Percentiles rank a stretch among this genome's conserved stretches.
These are phyloP conservation scores for Cheilosia soror DNA, from an alignment of 2,888 invertebrate species.

Conservation along the genomic window DNA sequence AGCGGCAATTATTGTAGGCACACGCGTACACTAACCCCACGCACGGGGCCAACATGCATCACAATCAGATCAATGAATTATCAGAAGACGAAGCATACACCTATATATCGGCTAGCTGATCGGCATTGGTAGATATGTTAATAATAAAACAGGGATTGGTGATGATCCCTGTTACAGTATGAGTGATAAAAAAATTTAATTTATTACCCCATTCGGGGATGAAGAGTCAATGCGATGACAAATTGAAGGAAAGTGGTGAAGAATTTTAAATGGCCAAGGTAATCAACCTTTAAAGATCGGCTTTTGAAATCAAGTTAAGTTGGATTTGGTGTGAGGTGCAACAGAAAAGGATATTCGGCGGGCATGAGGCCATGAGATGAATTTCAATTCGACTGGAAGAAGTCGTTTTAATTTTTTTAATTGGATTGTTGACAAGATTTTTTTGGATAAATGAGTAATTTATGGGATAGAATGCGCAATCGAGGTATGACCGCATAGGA, in stretches of 20 bases:
- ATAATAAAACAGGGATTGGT: neutral
- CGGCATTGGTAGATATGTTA: slow-evolving; percentile 44
- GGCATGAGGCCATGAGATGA: neutral
- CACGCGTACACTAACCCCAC: slow-evolving; percentile 67
- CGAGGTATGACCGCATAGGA: too few relatives aligned
- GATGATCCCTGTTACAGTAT: slow-evolving; percentile 17
- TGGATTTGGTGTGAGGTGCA: neutral
- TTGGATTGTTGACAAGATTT: slow-evolving; percentile 5
- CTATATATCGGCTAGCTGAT: slow-evolving; percentile 48
- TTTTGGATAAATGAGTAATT: neutral
- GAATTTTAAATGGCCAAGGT: slow-evolving; percentile 58
- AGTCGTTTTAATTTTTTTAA: slow-evolving; percentile 6
- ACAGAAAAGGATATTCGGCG: slow-evolving; percentile 13
- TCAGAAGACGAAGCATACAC: neutral
- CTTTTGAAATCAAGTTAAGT: slow-evolving; percentile 13
- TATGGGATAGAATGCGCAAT: too few relatives aligned
- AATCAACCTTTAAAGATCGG: slow-evolving; percentile 37
- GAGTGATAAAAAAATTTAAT: slow-evolving; percentile 45
- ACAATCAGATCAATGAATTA: slow-evolving; percentile 67
- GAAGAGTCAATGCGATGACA: slow-evolving; percentile 43
- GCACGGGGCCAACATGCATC: slow-evolving; percentile 28
- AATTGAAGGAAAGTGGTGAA: slow-evolving; percentile 43
- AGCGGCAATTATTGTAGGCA: slow-evolving; percentile 56
- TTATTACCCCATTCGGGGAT: slow-evolving; percentile 10
- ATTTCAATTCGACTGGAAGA: slow-evolving; percentile 22